Conservation (phyloP, 2,113 vertebrate genomes). For the Scortum barcoo region DNA sequence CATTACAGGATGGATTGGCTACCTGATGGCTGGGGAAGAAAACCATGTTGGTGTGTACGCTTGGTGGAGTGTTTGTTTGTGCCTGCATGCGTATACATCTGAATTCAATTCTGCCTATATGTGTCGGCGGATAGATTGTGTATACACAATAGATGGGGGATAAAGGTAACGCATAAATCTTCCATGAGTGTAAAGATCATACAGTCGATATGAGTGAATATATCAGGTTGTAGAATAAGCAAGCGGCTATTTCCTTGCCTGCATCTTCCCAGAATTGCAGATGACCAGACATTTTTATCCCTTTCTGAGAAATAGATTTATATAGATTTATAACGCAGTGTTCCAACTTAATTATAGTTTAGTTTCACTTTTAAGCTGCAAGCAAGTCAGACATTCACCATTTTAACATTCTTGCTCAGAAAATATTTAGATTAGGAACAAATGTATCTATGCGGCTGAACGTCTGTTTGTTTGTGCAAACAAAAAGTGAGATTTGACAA, state of each 20-base stretch:
- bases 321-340: not conserved
- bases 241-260: not conserved
- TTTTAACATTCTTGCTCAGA: not conserved
- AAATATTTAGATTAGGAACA: not conserved
- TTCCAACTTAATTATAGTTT: not conserved
- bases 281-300: not conserved
- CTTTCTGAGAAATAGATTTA: not conserved
- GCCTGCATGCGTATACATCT: slow-evolving; percentile 4
- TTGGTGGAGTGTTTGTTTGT: slow-evolving; percentile 26
- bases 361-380: not conserved
- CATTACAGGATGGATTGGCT: slow-evolving; percentile 56
- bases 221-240: not conserved
- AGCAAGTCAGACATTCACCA: not conserved
- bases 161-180: slow-evolving; percentile 16
- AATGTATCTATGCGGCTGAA: not conserved
- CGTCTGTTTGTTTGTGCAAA: not conserved
- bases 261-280: not conserved
- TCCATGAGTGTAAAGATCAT: not conserved
- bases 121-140: not conserved
- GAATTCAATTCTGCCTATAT: slow-evolving; percentile 27
- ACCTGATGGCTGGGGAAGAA: slow-evolving; percentile 43
- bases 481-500: not conserved
- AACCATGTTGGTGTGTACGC: not conserved
- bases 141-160: not conserved
- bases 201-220: not conserved